These are phyloP conservation scores for Leptinotarsa juncta DNA, from an alignment of 2,888 invertebrate genomes.

Conservation along the genomic window DNA sequence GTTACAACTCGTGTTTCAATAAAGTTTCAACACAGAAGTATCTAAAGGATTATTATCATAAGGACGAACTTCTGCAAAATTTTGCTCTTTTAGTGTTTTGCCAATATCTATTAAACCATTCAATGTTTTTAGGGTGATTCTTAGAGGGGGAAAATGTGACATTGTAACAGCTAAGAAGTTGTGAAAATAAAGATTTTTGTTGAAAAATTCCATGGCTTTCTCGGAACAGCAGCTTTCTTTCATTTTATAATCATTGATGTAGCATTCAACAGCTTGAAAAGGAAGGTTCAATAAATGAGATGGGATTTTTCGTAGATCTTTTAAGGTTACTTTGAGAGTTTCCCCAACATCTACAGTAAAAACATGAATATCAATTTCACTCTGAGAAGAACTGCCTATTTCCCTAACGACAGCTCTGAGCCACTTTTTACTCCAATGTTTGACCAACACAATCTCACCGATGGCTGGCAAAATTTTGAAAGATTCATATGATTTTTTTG, in stretches of 20 bases:
- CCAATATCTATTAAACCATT: slow-evolving; percentile 42
- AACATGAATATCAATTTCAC: slow-evolving; percentile 42
- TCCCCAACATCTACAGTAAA: slow-evolving; percentile 55
- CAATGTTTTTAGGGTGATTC: slow-evolving; percentile 37
- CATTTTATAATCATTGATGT: slow-evolving; percentile 46
- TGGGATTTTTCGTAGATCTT: slow-evolving; percentile 48
- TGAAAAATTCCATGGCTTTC: slow-evolving; percentile 45
- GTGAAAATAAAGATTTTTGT: slow-evolving; percentile 43
- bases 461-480: slow-evolving; percentile 52
- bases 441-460: slow-evolving; percentile 54
- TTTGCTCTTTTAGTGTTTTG: slow-evolving; percentile 38
- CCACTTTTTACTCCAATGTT: slow-evolving; percentile 50
- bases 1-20: slow-evolving; percentile 18
- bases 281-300: slow-evolving; percentile 52
- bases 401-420: slow-evolving; percentile 47
- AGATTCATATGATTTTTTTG: slow-evolving; percentile 42
- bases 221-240: slow-evolving; percentile 34
- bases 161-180: slow-evolving; percentile 38
- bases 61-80: slow-evolving; percentile 39
- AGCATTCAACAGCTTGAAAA: slow-evolving; percentile 52
- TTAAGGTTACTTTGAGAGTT: slow-evolving; percentile 40
- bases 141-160: slow-evolving; percentile 39
- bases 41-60: slow-evolving; percentile 39
- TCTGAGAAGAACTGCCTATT: slow-evolving; percentile 25
- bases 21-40: slow-evolving; percentile 29